phyloP scores from a whole-genome alignment of 2,113 vertebrate genomes.

The Esox niger region DNA sequence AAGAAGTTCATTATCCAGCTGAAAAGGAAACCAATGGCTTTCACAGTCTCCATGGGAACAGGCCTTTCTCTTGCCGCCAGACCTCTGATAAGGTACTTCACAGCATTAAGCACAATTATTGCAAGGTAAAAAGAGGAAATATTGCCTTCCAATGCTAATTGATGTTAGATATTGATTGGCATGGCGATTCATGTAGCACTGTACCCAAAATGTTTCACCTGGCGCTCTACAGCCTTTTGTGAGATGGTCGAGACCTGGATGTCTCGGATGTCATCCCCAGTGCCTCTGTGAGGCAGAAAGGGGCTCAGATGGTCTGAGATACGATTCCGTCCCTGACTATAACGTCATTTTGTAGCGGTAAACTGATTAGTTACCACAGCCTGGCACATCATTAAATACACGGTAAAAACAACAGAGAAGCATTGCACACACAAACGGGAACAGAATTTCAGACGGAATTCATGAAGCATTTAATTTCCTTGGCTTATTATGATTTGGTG shows the following conservation, averaged over 20 bases:
- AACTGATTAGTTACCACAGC: no score
- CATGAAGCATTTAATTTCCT: not conserved
- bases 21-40: conserved; percentile 81
- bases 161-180: conserved; percentile 76
- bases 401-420: no score
- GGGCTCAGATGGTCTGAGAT: conserved; percentile 11
- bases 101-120: conserved; percentile 74
- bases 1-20: conserved; percentile 80
- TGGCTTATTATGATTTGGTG: not conserved
- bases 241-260: conserved; percentile 19
- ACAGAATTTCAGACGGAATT: not conserved
- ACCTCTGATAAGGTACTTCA: conserved; percentile 81
- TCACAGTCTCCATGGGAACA: conserved; percentile 76
- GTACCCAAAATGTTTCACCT: conserved; percentile 54
- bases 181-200: conserved; percentile 51
- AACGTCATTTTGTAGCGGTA: not conserved
- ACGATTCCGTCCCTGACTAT: conserved; percentile 11
- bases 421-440: not conserved
- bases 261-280: conserved; percentile 26
- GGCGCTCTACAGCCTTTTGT: conserved; percentile 37
- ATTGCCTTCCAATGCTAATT: conserved; percentile 75
- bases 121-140: conserved; percentile 74
- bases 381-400: not conserved
- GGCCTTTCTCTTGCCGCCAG: conserved; percentile 72
- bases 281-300: conserved; percentile 23